Percentiles rank a stretch among this genome's conserved stretches.
These are phyloP conservation scores for Marmota flaviventris DNA, from an alignment of 2,113 vertebrate genomes.

Conservation along the genomic window DNA sequence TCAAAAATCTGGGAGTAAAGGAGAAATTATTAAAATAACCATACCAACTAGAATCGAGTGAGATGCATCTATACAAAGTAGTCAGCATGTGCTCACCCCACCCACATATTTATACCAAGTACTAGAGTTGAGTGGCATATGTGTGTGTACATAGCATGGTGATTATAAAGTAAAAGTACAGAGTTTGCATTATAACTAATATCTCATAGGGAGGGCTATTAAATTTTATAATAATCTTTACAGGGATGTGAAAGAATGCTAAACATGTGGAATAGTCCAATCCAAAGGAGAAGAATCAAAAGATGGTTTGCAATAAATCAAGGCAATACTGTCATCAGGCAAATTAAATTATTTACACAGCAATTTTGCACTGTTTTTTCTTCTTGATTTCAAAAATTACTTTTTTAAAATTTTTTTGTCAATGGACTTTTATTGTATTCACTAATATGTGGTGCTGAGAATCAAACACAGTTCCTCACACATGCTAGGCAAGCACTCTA, in stretches of 20 bases:
- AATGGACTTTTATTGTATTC: too few species aligned
- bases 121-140: neutral
- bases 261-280: neutral
- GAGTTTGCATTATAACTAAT: neutral
- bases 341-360: neutral
- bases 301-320: neutral
- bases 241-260: neutral
- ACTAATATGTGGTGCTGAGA: too few species aligned
- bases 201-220: neutral
- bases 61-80: neutral
- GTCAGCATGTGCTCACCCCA: neutral
- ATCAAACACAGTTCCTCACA: too few species aligned
- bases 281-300: neutral
- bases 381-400: neutral
- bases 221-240: neutral
- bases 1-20: neutral
- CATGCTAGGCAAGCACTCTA: too few species aligned
- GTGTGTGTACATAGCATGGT: neutral
- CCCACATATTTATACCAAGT: neutral
- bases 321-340: neutral
- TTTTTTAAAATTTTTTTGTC: too few species aligned
- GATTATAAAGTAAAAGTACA: neutral
- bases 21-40: conserved; percentile 16
- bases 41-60: neutral
- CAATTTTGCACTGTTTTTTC: neutral